phyloP scores from a whole-genome alignment of 2,113 vertebrate genomes.

The Chrysemys picta region DNA sequence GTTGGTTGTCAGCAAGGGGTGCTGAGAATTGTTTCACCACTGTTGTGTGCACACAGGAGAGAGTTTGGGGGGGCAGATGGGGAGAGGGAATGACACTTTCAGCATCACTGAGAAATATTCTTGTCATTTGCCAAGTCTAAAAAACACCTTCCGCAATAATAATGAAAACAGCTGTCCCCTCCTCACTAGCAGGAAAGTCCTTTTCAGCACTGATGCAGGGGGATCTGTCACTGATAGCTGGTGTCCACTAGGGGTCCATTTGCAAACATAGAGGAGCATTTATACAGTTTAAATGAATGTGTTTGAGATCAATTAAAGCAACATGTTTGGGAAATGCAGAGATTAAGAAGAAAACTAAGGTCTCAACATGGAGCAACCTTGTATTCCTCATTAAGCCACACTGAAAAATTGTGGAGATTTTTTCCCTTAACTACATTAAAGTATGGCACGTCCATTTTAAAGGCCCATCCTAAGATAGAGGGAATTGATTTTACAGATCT shows the following conservation, averaged over 20 bases:
- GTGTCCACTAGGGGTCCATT: background rate
- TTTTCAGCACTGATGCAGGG: background rate
- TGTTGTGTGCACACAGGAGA: accelerated
- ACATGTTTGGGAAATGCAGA: background rate
- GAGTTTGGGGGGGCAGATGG: too few relatives aligned
- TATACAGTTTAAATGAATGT: background rate
- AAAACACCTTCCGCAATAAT: background rate
- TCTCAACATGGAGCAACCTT: background rate
- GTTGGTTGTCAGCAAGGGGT: background rate
- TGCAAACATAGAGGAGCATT: background rate
- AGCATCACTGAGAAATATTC: background rate
- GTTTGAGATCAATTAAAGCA: background rate
- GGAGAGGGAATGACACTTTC: background rate
- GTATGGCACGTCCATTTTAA: background rate
- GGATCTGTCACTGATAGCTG: background rate
- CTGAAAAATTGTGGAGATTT: background rate
- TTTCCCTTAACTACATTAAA: background rate
- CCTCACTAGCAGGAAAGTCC: background rate
- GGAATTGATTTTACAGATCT: background rate
- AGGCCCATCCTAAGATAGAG: background rate
- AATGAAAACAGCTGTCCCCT: background rate
- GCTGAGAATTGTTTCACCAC: background rate
- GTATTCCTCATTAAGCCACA: background rate
- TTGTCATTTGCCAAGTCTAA: background rate
- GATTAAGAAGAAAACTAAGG: background rate